Evolutionary conservation across 1,140 invertebrate genomes (phyloP).

Genomic region (Trinorchestia longiramus): DNA sequence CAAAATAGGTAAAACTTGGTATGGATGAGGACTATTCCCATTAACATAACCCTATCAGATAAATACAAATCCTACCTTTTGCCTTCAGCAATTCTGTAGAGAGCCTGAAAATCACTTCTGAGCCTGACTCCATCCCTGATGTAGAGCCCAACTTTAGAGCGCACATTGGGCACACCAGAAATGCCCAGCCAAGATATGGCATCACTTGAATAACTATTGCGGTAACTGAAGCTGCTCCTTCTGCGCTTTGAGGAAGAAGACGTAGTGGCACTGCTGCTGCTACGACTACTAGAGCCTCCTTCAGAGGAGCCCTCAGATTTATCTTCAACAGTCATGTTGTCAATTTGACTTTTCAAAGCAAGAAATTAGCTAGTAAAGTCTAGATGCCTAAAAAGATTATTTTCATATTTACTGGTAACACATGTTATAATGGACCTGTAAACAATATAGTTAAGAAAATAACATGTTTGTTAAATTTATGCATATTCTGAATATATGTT

Average conservation of each 20-base stretch:
- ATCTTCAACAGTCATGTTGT: slow-evolving; percentile 62
- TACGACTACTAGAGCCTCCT: slow-evolving; percentile 57
- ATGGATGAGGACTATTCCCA: not conserved
- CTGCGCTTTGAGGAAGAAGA: slow-evolving; percentile 14
- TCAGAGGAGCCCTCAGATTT: slow-evolving; percentile 64
- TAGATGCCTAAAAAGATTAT: not conserved
- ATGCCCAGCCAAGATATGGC: slow-evolving; percentile 53
- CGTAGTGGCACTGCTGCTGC: slow-evolving; percentile 51
- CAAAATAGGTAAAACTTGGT: not conserved
- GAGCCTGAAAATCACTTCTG: slow-evolving; percentile 61
- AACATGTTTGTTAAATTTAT: no score
- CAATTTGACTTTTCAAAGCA: not conserved
- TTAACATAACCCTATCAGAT: not conserved
- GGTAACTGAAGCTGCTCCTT: slow-evolving; percentile 44
- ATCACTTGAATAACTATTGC: slow-evolving; percentile 21
- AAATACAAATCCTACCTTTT: slow-evolving; percentile 52
- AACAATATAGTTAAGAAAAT: not conserved
- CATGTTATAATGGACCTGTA: not conserved
- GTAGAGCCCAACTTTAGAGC: slow-evolving; percentile 62
- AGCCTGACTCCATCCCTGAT: slow-evolving; percentile 62
- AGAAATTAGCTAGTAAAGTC: not conserved
- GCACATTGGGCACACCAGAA: slow-evolving; percentile 60
- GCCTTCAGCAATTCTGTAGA: slow-evolving; percentile 62
- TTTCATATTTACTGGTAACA: not conserved
- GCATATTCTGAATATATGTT: no score